Evolutionary conservation across 2,797 vertebrate species (phyloP), one percentile per base, ranked within the genome.

Genomic region (Protonibea diacanthus): DNA sequence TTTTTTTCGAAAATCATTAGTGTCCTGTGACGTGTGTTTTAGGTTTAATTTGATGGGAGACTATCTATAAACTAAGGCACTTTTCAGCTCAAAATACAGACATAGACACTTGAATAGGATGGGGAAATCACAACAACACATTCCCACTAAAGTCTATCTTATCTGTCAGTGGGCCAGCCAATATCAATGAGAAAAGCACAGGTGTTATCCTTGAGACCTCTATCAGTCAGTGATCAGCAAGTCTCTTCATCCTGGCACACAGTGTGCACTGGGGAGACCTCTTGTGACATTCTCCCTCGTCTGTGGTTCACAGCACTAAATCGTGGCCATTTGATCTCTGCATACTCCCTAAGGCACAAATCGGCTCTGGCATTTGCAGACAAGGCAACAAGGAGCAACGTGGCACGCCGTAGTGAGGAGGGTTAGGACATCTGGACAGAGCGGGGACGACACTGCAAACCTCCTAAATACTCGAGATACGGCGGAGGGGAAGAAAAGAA

Each of bases 311-410:
- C 65, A 79, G 76, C 69, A 78, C 74, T 80, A 82, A 85, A 82
- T 83, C 69, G 70, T 78, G 78, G 72, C 61, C 76, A 62, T 86
- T 92, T 94, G 89, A 92, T 92, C 88, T 63, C 73, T 38, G 65
- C 66, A 14, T 61, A 65, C 49, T 80, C 88, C 88, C 88, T 13
- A 44, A 69, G 82, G 83, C 71, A 53, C 63, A 53, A 86, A 81
- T 86, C 33, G 27, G 49, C 68, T 66, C 69, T 88, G 78, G 83
- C 82, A 87, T 90, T 88, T 91, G 65, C 78, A 78, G 71, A 87
- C 79, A 74, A 85, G 77, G 51, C 59, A 25, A 75, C 57, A 33
- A 65, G 51, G 47, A 79, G 42, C 42, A 42, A 65, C 15, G 59
- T 40, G 76, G 65, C 55, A 56, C 72, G 17, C 53, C 56, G 62